Evolutionary conservation across 2,113 vertebrate genomes (phyloP).

Genomic region (Amazona vittata): DNA sequence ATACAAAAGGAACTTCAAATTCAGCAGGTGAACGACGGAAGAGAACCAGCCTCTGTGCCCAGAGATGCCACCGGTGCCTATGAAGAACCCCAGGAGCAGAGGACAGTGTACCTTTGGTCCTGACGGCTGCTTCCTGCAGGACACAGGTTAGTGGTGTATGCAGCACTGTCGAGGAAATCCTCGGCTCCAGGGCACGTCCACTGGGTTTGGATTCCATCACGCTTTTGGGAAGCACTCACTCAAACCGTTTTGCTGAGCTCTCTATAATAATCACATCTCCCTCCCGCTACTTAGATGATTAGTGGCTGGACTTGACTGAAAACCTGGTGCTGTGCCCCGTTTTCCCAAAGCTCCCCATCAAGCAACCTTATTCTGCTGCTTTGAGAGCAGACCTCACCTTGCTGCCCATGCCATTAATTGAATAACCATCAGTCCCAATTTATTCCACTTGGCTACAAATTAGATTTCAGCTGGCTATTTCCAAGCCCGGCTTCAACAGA

Average conservation of each 20-base stretch:
- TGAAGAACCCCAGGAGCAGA: background rate
- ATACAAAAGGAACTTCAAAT: background rate
- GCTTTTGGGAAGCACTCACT: background rate
- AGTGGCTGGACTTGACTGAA: constrained; percentile 34
- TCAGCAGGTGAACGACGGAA: background rate
- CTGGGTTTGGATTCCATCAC: background rate
- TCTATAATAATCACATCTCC: background rate
- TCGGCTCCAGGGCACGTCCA: background rate
- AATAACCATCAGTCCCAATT: constrained; percentile 63
- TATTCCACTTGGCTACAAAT: constrained; percentile 68
- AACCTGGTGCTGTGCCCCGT: background rate
- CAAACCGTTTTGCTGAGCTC: background rate
- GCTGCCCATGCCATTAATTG: constrained; percentile 44
- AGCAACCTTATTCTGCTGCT: constrained; percentile 38
- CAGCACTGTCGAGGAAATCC: background rate
- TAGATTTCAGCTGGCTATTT: constrained; percentile 57
- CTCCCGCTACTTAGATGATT: background rate
- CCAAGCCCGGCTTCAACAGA: constrained; percentile 33
- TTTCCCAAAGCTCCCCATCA: background rate
- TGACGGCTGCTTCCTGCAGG: background rate
- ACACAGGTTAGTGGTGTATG: accelerated
- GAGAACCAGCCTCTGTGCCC: background rate
- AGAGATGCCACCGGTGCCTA: accelerated
- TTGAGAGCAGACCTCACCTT: constrained; percentile 37
- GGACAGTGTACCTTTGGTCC: background rate